Percentiles rank a stretch among this genome's conserved stretches.
Evolutionary conservation across 1,140 invertebrate species (phyloP).

Genomic region (Yoshiicerus persimilis): DNA sequence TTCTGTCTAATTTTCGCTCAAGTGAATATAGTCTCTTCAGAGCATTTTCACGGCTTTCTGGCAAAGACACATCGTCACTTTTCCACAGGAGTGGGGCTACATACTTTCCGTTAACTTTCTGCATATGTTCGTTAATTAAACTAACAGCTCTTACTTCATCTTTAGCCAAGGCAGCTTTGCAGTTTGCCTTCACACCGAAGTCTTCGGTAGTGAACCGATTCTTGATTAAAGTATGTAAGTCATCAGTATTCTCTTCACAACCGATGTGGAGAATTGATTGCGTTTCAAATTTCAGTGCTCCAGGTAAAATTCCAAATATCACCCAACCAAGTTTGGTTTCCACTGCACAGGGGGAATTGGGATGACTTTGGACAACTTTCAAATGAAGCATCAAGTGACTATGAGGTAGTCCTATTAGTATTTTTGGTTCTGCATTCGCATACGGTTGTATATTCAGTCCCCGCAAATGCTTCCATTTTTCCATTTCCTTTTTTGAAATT

Average conservation of each 20-base stretch:
- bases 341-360: not conserved
- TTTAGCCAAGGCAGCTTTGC: not conserved
- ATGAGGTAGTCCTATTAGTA: not conserved
- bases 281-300: too few relatives aligned
- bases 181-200: not conserved
- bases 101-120: not conserved
- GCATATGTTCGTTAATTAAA: not conserved
- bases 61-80: not conserved
- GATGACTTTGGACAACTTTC: not conserved
- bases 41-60: not conserved
- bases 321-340: not conserved
- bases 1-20: not conserved
- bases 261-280: too few relatives aligned
- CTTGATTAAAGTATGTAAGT: not conserved
- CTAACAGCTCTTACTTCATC: not conserved
- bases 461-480: not conserved
- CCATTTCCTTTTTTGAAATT: not conserved
- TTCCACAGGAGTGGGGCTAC: not conserved
- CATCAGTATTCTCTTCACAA: not conserved
- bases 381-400: not conserved
- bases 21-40: not conserved
- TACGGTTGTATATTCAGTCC: not conserved
- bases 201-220: slow-evolving; percentile 14
- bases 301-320: too few relatives aligned
- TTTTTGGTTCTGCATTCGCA: not conserved